A percentile compares a stretch with the other conserved stretches of the same genome.
Conservation (phyloP, 2,113 vertebrate genomes). For the Pyxicephalus adspersus region DNA sequence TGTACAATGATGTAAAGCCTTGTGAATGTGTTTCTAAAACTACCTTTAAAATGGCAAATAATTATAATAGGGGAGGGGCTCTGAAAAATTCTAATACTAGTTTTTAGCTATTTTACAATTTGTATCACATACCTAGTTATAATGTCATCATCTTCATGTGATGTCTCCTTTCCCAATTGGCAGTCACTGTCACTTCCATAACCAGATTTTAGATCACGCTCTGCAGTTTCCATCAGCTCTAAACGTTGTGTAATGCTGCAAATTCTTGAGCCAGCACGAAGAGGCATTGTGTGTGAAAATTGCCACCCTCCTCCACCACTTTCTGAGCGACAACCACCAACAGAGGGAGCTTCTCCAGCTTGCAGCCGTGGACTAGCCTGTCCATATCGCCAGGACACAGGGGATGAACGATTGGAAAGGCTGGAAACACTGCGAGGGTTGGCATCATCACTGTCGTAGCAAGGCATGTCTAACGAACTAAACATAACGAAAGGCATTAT, state of each 20-base stretch:
- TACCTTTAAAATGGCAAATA: no score
- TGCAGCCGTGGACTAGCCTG: conserved; percentile 93
- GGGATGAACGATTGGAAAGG: conserved; percentile 92
- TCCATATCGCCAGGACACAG: conserved; percentile 91
- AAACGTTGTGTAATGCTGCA: conserved; percentile 82
- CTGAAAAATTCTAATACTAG: not conserved
- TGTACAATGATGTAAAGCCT: no score
- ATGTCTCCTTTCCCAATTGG: conserved; percentile 78
- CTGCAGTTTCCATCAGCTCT: conserved; percentile 82
- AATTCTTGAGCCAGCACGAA: conserved; percentile 83
- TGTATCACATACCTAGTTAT: conserved; percentile 80
- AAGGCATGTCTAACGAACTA: conserved; percentile 86
- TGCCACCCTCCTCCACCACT: conserved; percentile 77
- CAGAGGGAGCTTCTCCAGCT: conserved; percentile 89
- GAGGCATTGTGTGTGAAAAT: conserved; percentile 90
- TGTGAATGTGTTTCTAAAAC: no score
- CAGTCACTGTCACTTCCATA: conserved; percentile 86
- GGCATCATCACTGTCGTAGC: conserved; percentile 92
- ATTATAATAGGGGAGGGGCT: no score
- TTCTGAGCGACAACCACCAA: conserved; percentile 82
- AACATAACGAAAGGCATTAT: not conserved
- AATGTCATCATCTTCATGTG: conserved; percentile 86
- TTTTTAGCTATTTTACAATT: no score
- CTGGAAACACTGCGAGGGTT: conserved; percentile 88
- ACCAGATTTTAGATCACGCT: conserved; percentile 86